Conservation (phyloP, 2,113 vertebrate species). For the Phainopepla nitens region DNA sequence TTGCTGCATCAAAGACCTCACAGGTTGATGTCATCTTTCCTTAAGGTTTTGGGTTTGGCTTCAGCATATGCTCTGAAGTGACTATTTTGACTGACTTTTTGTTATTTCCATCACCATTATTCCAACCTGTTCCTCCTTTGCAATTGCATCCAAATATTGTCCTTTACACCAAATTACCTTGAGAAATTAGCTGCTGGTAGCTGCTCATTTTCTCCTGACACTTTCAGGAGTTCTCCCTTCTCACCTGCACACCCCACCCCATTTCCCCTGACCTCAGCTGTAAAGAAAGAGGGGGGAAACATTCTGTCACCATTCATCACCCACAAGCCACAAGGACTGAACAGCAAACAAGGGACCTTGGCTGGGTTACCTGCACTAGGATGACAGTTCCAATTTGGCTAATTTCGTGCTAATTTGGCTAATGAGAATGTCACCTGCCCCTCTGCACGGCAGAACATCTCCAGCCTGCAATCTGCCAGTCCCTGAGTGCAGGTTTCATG, state of each 20-base stretch:
- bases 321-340: not conserved
- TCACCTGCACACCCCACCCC: not conserved
- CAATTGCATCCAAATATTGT: not conserved
- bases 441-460: not conserved
- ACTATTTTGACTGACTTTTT: not conserved
- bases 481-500: rapidly evolving
- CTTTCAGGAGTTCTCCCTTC: not conserved
- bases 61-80: not conserved
- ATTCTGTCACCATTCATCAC: not conserved
- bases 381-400: no score
- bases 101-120: not conserved
- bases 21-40: not conserved
- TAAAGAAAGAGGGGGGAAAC: not conserved
- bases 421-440: not conserved
- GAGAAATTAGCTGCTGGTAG: not conserved
- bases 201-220: not conserved
- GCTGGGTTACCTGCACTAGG: not conserved
- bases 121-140: not conserved
- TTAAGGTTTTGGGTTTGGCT: not conserved
- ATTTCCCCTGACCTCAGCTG: not conserved
- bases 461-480: not conserved
- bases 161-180: not conserved
- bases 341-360: not conserved
- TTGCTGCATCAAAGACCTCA: not conserved
- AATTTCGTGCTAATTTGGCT: not conserved